Percentiles rank a stretch among this genome's conserved stretches.
phyloP scores from a whole-genome alignment of 2,113 vertebrate species.

The Glareola pratincola region DNA sequence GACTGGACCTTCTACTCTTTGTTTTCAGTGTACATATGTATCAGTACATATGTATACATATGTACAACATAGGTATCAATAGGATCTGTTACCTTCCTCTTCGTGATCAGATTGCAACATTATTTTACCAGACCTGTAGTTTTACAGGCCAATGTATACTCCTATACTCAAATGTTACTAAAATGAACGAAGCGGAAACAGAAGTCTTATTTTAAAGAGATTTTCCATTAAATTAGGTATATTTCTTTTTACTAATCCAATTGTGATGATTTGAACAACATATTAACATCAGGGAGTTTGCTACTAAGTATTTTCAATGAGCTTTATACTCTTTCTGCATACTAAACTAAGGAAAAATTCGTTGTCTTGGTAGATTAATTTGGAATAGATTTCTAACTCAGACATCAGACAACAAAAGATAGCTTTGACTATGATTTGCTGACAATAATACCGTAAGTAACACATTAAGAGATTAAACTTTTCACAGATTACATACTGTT shows the following conservation, averaged over 20 bases:
- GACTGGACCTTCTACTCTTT: background rate
- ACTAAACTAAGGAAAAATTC: background rate
- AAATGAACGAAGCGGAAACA: background rate
- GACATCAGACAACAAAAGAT: background rate
- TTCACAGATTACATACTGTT: background rate
- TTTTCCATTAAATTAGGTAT: background rate
- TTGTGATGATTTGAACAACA: background rate
- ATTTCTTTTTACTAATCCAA: background rate
- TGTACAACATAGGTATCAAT: background rate
- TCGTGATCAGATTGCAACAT: background rate
- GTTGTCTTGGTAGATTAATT: background rate
- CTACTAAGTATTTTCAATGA: background rate
- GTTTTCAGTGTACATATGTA: background rate
- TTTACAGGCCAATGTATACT: background rate
- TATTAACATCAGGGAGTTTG: background rate
- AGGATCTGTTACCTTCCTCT: background rate
- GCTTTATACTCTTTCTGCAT: background rate
- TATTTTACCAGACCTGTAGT: background rate
- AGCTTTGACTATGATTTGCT: background rate
- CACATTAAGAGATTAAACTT: background rate
- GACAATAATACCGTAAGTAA: background rate
- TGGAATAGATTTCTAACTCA: background rate
- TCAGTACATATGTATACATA: too few relatives aligned
- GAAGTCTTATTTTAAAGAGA: background rate
- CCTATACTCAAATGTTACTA: background rate